Evolutionary conservation across 2,888 invertebrate species (phyloP).

Genomic region (Margaritifera margaritifera): DNA sequence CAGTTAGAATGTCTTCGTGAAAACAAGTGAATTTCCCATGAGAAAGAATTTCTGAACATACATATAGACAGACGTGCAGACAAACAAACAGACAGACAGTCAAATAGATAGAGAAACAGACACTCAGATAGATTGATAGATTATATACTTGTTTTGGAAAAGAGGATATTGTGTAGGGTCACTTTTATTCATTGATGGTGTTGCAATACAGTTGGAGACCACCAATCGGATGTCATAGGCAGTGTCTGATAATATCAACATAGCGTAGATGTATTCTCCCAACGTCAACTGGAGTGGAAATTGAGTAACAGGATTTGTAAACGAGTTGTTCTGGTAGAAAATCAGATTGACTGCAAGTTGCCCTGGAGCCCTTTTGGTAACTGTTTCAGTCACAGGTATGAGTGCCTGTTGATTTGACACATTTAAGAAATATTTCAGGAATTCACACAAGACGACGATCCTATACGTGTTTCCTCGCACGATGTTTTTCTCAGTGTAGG

Average conservation of each 20-base stretch:
- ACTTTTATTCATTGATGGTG: conserved; percentile 43
- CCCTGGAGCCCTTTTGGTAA: conserved; percentile 54
- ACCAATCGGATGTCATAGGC: conserved; percentile 59
- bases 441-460: conserved; percentile 56
- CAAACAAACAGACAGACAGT: too few relatives aligned
- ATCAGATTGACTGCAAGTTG: conserved; percentile 50
- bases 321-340: conserved; percentile 52
- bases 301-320: conserved; percentile 39
- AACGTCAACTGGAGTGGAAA: conserved; percentile 58
- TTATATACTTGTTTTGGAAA: conserved; percentile 61
- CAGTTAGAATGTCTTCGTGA: too few relatives aligned
- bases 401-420: conserved; percentile 35
- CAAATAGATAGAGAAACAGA: too few relatives aligned
- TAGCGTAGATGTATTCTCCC: conserved; percentile 61
- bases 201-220: conserved; percentile 60
- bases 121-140: neutral
- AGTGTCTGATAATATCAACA: conserved; percentile 47
- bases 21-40: too few relatives aligned
- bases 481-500: conserved; percentile 41
- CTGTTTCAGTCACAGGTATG: conserved; percentile 51
- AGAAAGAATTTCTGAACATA: too few relatives aligned
- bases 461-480: conserved; percentile 57
- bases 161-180: conserved; percentile 46
- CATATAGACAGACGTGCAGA: too few relatives aligned
- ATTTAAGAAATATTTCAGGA: conserved; percentile 43